phyloP scores from a whole-genome alignment of 2,797 vertebrate genomes.

The Typhlichthys eigenmanni region DNA sequence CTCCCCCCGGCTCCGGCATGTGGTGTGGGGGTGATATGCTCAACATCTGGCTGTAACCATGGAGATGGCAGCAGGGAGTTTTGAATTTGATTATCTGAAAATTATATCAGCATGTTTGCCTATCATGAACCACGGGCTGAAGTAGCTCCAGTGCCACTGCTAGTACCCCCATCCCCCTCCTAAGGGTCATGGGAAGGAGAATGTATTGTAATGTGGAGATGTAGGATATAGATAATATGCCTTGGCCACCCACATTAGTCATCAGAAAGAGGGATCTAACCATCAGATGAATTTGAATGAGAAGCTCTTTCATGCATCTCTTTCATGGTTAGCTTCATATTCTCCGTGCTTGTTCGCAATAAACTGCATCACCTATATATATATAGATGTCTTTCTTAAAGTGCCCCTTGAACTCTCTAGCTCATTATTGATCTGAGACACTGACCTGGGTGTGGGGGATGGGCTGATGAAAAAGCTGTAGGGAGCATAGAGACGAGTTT shows the following conservation, averaged over 20 bases:
- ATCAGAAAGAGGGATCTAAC: conserved; percentile 34
- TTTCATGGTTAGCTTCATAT: conserved; percentile 10
- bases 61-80: conserved; percentile 53
- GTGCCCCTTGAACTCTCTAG: no score
- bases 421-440: no score
- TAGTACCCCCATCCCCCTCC: not conserved
- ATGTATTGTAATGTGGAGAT: conserved; percentile 30
- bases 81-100: conserved; percentile 42
- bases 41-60: conserved; percentile 76
- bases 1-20: conserved; percentile 42
- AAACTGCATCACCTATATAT: no score
- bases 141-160: not conserved
- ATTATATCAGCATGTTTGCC: conserved; percentile 7
- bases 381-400: no score
- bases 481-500: no score
- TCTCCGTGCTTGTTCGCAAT: not conserved
- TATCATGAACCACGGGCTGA: no score
- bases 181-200: conserved; percentile 17
- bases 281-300: conserved; percentile 23
- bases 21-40: conserved; percentile 45
- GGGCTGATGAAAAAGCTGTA: no score
- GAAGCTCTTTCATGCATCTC: conserved; percentile 28
- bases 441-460: no score
- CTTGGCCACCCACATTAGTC: conserved; percentile 53
- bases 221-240: conserved; percentile 33